Conservation (phyloP, 2,888 invertebrate species). For the Melipona bicolor region DNA sequence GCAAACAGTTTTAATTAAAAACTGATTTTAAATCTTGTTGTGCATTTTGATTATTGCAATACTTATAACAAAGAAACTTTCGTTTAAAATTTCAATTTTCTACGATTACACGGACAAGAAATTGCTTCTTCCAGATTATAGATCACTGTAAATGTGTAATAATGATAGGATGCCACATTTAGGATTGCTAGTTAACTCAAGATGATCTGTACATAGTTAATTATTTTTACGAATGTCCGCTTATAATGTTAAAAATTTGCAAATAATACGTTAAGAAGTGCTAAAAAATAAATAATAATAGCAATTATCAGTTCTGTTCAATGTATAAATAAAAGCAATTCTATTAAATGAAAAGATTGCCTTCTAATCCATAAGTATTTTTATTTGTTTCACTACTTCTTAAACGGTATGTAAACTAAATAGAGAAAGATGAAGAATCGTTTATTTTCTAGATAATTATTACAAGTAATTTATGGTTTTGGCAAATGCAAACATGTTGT, state of each 20-base stretch:
- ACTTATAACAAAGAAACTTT: constrained; percentile 8
- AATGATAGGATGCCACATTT: constrained; percentile 60
- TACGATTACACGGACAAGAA: constrained; percentile 34
- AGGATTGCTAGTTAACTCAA: constrained; percentile 64
- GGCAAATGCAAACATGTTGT: constrained; percentile 46
- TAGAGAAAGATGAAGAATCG: constrained; percentile 44
- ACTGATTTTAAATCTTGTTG: neutral
- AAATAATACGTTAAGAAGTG: constrained; percentile 57
- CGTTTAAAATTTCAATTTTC: constrained; percentile 25
- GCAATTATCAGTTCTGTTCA: constrained; percentile 64
- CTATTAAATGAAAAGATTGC: constrained; percentile 54
- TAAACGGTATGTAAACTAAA: constrained; percentile 12
- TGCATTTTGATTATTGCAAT: constrained; percentile 11
- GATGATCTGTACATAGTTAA: constrained; percentile 72
- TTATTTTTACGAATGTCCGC: constrained; percentile 67
- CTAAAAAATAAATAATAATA: constrained; percentile 60
- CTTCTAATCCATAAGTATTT: constrained; percentile 8
- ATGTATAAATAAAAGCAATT: constrained; percentile 70
- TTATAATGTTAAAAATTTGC: constrained; percentile 63
- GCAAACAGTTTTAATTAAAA: constrained; percentile 8
- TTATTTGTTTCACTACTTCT: constrained; percentile 10
- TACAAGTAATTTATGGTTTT: constrained; percentile 54
- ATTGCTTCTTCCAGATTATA: constrained; percentile 63
- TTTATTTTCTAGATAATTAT: constrained; percentile 52
- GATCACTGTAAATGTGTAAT: constrained; percentile 71